Conservation (phyloP, 2,113 vertebrate genomes). For the Mormyrus lacerda region DNA sequence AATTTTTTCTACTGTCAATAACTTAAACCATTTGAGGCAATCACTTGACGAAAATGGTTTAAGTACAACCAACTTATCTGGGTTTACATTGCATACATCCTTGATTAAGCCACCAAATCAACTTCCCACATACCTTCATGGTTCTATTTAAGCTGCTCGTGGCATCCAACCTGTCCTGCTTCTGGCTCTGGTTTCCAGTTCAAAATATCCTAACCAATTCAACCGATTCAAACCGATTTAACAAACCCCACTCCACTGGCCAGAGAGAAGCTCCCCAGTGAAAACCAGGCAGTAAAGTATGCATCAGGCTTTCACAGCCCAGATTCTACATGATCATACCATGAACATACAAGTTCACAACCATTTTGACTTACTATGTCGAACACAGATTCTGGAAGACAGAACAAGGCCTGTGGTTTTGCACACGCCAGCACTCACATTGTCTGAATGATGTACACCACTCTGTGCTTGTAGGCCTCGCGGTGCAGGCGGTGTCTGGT, state of each 20-base stretch:
- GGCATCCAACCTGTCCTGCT: background rate
- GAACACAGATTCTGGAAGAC: too few species aligned
- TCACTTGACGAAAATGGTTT: too few species aligned
- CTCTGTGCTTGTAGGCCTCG: background rate
- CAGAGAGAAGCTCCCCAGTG: background rate
- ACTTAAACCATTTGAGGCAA: too few species aligned
- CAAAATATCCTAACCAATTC: background rate
- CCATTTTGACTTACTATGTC: background rate
- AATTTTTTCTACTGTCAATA: too few species aligned
- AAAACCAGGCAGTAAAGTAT: background rate
- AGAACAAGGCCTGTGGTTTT: too few species aligned
- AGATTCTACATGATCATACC: too few species aligned
- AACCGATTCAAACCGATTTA: too few species aligned
- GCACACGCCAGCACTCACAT: background rate
- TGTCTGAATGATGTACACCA: slow-evolving; percentile 70
- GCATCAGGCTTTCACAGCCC: background rate
- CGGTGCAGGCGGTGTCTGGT: slow-evolving; percentile 29
- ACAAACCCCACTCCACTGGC: background rate
- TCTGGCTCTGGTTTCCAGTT: background rate
- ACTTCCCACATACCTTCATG: background rate
- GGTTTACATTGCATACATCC: too few species aligned
- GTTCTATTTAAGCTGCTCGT: background rate
- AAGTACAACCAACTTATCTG: too few species aligned
- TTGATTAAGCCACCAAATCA: background rate
- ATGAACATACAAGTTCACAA: too few species aligned